Conservation (phyloP, 2,888 invertebrate species). For the Linnaemya tessellans region DNA sequence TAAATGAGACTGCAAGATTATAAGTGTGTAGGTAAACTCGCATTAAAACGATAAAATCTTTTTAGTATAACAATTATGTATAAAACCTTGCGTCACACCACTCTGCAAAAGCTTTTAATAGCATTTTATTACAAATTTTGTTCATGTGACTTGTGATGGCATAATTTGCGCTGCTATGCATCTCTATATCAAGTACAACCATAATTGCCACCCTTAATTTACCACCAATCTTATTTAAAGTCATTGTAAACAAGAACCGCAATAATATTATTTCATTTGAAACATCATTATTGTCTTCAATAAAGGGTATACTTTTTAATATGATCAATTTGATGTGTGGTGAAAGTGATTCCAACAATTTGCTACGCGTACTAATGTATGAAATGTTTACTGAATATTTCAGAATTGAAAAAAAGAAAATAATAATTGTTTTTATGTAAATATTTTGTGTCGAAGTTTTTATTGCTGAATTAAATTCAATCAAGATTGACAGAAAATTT, state of each 20-base stretch:
- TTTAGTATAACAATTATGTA: conserved; percentile 47
- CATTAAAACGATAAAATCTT: conserved; percentile 11
- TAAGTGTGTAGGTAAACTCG: neutral
- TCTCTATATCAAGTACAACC: conserved; percentile 54
- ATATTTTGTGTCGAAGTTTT: too few species aligned
- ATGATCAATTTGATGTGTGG: too few species aligned
- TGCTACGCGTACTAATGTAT: too few species aligned
- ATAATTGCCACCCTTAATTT: conserved; percentile 64
- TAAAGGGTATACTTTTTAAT: too few species aligned
- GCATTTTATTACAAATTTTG: conserved; percentile 61
- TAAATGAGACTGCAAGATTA: neutral
- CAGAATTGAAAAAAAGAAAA: too few species aligned
- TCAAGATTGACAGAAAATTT: too few species aligned
- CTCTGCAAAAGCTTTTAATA: conserved; percentile 60
- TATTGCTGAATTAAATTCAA: too few species aligned
- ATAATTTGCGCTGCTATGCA: conserved; percentile 63
- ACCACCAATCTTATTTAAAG: conserved; percentile 54
- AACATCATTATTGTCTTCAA: conserved; percentile 21
- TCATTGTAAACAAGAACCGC: conserved; percentile 54
- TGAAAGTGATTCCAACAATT: too few species aligned
- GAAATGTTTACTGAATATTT: too few species aligned
- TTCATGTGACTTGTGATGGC: conserved; percentile 63
- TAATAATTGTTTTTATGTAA: too few species aligned
- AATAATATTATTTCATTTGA: conserved; percentile 54
- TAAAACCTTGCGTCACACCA: conserved; percentile 63